A percentile compares a stretch with the other conserved stretches of the same genome.
phyloP scores from a whole-genome alignment of 2,797 vertebrate species.

The Vireo griseus region DNA sequence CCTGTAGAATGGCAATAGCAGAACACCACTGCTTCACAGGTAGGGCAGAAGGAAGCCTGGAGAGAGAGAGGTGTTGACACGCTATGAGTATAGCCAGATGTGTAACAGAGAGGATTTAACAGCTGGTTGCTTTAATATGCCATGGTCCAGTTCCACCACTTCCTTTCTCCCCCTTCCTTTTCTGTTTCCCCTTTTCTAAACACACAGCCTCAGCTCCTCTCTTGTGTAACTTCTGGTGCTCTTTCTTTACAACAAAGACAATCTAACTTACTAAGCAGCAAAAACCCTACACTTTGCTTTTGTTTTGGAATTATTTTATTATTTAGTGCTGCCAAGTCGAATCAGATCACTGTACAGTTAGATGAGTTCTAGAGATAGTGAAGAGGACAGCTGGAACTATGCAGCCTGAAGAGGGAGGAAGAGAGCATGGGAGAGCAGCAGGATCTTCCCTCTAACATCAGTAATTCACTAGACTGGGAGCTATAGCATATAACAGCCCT shows the following conservation, averaged over 20 bases:
- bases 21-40: rapidly evolving
- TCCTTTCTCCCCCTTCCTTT: neutral
- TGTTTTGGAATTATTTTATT: neutral
- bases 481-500: neutral
- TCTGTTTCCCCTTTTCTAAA: neutral
- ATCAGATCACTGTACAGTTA: neutral
- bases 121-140: neutral
- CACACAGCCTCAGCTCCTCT: neutral
- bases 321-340: neutral
- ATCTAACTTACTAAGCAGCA: neutral
- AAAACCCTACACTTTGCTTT: neutral
- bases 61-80: neutral
- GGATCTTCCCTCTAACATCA: neutral
- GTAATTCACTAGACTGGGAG: neutral
- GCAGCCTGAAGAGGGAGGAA: neutral
- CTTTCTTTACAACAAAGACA: neutral
- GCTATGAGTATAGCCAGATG: neutral
- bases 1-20: neutral
- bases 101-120: neutral
- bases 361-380: neutral
- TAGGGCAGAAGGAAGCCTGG: neutral
- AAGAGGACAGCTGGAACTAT: neutral
- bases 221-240: neutral
- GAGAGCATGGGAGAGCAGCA: neutral
- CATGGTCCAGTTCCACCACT: neutral